Evolutionary conservation across 2,113 vertebrate genomes (phyloP).

Genomic region (Boleophthalmus pectinirostris): DNA sequence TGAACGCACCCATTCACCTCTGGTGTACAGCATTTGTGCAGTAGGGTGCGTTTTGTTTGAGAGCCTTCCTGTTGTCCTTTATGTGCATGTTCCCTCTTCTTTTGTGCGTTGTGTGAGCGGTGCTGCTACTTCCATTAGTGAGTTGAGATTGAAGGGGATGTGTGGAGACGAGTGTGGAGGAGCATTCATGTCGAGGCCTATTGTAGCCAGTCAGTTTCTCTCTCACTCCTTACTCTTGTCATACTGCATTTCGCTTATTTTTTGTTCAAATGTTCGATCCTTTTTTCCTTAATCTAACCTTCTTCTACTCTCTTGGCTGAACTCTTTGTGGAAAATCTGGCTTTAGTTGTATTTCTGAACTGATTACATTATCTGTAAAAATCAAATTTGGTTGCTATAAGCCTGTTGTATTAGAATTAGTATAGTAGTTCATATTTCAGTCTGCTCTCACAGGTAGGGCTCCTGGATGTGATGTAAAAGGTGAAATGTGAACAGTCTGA

Average conservation of each 20-base stretch:
- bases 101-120: conserved; percentile 57
- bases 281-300: conserved; percentile 54
- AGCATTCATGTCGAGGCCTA: conserved; percentile 71
- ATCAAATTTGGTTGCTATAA: too few relatives aligned
- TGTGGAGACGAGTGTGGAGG: conserved; percentile 69
- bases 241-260: conserved; percentile 39
- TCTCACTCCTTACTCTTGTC: conserved; percentile 29
- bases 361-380: background rate
- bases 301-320: conserved; percentile 31
- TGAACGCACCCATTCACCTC: background rate
- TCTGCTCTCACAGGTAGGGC: too few relatives aligned
- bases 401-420: too few relatives aligned
- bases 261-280: conserved; percentile 58
- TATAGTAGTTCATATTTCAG: too few relatives aligned
- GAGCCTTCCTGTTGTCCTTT: conserved; percentile 11
- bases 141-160: conserved; percentile 74
- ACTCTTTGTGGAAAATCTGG: conserved; percentile 23
- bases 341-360: conserved; percentile 32
- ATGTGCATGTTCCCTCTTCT: background rate
- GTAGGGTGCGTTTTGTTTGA: conserved; percentile 22
- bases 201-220: conserved; percentile 54
- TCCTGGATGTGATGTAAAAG: too few relatives aligned
- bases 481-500: too few relatives aligned
- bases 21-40: background rate
- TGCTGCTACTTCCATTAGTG: conserved; percentile 67